These are phyloP conservation scores for Phrynocephalus guinanensis DNA, from an alignment of 2,797 vertebrate species.

Conservation along the genomic window DNA sequence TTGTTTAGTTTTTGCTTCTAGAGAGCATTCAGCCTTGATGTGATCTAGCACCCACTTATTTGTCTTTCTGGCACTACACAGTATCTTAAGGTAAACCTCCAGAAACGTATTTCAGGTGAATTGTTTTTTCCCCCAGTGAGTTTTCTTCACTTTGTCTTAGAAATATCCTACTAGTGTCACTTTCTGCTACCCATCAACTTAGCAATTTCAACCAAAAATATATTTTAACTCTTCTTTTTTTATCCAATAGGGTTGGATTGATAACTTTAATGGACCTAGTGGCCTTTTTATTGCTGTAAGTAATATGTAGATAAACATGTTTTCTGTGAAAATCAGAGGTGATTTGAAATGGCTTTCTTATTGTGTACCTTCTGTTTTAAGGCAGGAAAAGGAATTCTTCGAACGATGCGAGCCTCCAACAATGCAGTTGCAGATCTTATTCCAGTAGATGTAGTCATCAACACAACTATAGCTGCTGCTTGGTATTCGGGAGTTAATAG, in stretches of 20 bases:
- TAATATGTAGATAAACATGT: slow-evolving; percentile 49
- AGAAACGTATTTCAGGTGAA: no score
- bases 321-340: slow-evolving; percentile 16
- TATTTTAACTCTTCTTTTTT: slow-evolving; percentile 11
- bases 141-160: no score
- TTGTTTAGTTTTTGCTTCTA: no score
- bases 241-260: slow-evolving; percentile 92
- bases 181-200: no score
- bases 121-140: no score
- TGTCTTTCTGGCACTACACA: no score
- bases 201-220: not conserved
- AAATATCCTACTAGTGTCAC: no score
- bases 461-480: slow-evolving; percentile 90
- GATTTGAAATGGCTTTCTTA: slow-evolving; percentile 59
- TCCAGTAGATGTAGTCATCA: slow-evolving; percentile 97
- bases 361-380: slow-evolving; percentile 73
- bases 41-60: no score
- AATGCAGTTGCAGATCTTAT: slow-evolving; percentile 94
- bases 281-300: slow-evolving; percentile 98
- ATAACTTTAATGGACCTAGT: slow-evolving; percentile 98
- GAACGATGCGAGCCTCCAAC: slow-evolving; percentile 97
- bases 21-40: no score
- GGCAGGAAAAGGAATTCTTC: slow-evolving; percentile 98
- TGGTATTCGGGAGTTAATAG: slow-evolving; percentile 96
- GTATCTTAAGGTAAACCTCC: no score